phyloP scores from a whole-genome alignment of 2,797 vertebrate species.

The Argya squamiceps region DNA sequence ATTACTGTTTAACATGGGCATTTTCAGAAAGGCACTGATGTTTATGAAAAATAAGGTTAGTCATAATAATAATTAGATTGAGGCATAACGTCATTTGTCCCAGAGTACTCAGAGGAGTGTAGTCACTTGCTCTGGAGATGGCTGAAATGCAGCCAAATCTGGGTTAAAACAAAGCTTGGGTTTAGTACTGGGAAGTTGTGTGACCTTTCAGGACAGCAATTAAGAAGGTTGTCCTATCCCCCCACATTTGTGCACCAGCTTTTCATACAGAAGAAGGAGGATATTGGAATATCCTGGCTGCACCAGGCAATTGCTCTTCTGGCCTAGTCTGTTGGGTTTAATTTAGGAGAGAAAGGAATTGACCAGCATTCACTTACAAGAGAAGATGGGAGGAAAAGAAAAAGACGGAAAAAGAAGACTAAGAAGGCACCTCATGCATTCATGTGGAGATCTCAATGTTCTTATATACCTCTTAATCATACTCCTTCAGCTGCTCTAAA shows the following conservation, averaged over 20 bases:
- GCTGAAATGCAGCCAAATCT: background rate
- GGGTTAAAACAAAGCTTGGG: background rate
- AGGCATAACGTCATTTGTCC: background rate
- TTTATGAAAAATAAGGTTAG: background rate
- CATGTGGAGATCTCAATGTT: background rate
- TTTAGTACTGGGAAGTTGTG: background rate
- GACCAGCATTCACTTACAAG: background rate
- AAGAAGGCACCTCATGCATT: background rate
- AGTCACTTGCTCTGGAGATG: background rate
- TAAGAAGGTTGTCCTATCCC: background rate
- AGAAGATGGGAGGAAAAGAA: background rate
- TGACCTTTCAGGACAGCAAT: background rate
- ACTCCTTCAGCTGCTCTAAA: constrained; percentile 26
- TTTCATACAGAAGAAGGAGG: background rate
- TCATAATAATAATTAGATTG: background rate
- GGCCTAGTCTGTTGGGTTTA: background rate
- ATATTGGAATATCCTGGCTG: background rate
- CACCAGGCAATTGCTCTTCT: background rate
- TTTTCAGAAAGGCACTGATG: background rate
- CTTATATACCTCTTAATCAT: constrained; percentile 11
- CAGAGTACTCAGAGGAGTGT: background rate
- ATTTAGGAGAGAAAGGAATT: constrained; percentile 2
- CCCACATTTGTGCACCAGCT: background rate
- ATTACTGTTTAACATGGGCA: background rate
- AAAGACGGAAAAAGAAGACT: background rate